Percentiles rank a stretch among this genome's conserved stretches.
These are phyloP conservation scores for Eupristina koningsbergeri DNA, from an alignment of 1,140 invertebrate genomes.

Conservation along the genomic window DNA sequence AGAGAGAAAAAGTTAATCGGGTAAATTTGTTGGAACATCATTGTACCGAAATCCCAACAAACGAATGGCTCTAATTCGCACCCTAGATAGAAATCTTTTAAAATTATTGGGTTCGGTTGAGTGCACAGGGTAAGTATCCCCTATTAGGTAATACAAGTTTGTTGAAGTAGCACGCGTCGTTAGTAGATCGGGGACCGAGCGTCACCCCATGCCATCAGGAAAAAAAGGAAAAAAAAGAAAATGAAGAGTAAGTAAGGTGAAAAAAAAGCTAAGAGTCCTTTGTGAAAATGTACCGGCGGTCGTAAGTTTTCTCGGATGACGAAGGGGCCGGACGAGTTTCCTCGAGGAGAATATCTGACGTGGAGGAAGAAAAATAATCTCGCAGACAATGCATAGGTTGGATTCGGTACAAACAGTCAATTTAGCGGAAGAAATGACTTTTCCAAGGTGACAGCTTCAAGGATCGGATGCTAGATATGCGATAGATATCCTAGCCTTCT, in stretches of 20 bases:
- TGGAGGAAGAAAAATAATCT: slow-evolving; percentile 34
- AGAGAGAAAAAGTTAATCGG: neutral
- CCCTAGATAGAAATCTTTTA: neutral
- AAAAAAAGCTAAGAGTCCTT: slow-evolving; percentile 37
- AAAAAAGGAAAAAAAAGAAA: slow-evolving; percentile 13
- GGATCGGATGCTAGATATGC: neutral
- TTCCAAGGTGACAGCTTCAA: slow-evolving; percentile 17
- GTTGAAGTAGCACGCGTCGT: neutral
- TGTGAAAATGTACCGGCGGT: neutral
- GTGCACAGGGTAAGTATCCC: neutral
- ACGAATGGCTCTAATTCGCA: neutral
- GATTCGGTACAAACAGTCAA: slow-evolving; percentile 22
- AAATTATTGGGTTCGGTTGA: neutral
- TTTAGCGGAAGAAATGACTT: slow-evolving; percentile 43
- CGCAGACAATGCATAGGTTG: slow-evolving; percentile 24
- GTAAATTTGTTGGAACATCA: neutral
- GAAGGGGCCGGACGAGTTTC: neutral
- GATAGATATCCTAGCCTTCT: neutral
- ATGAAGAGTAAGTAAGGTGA: neutral
- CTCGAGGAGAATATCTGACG: neutral
- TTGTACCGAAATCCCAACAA: neutral
- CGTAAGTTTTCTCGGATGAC: slow-evolving; percentile 21
- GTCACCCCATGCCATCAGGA: neutral
- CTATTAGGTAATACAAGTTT: slow-evolving; percentile 29
- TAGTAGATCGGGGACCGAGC: slow-evolving; percentile 16